Conservation (phyloP, 1,140 invertebrate species). For the Zophobas morio region DNA sequence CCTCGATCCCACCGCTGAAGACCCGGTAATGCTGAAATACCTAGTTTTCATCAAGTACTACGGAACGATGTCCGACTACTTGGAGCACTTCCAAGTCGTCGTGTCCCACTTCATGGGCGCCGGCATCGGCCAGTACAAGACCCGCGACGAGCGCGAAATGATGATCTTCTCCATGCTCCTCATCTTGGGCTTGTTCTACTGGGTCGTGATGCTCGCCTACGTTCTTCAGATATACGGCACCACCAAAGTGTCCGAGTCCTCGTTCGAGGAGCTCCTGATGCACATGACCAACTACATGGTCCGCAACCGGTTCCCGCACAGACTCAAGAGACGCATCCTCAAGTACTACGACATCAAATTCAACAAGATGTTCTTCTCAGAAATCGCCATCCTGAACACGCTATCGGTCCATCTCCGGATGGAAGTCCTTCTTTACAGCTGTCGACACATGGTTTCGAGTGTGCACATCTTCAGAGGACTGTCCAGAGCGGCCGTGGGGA, state of each 20-base stretch:
- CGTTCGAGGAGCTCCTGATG: background rate
- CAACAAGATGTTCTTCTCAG: background rate
- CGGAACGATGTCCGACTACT: background rate
- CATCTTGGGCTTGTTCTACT: background rate
- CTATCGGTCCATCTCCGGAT: slow-evolving; percentile 7
- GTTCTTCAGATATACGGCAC: background rate
- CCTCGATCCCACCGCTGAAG: too few species aligned
- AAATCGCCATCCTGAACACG: background rate
- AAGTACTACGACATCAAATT: slow-evolving; percentile 3
- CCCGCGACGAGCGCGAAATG: background rate
- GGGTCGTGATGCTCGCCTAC: background rate
- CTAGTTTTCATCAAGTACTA: too few species aligned
- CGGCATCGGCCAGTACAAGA: background rate
- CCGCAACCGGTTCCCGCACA: background rate
- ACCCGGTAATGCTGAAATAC: too few species aligned
- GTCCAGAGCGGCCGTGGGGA: background rate
- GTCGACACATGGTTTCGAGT: slow-evolving; percentile 4
- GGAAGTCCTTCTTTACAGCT: slow-evolving; percentile 28
- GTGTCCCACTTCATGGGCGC: slow-evolving; percentile 10
- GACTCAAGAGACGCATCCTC: background rate
- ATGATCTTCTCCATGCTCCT: background rate
- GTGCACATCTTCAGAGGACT: slow-evolving; percentile 22
- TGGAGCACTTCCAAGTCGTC: background rate
- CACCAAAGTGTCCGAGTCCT: background rate
- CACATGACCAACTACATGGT: slow-evolving; percentile 4